Evolutionary conservation across 2,797 vertebrate genomes (phyloP), one percentile per base, ranked within the genome.

Genomic region (Centroberyx gerrardi): DNA sequence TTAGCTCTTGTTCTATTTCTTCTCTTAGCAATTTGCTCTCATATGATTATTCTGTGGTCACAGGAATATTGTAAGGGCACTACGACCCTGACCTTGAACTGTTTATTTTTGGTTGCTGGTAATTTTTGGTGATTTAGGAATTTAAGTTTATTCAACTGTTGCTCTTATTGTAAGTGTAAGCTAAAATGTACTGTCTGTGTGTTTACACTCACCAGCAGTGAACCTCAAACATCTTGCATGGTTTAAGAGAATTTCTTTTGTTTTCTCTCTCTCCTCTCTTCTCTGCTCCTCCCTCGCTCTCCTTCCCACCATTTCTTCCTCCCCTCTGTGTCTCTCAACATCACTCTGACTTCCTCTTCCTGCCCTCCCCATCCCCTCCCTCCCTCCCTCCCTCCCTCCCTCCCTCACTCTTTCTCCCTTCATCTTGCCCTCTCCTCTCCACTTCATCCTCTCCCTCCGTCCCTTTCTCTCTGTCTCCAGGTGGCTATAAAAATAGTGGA

Each of bases 401-500:
- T 40, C 38, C 8, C 9, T 61, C 1, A 22, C n/a, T 59, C 5
- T 18, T 3, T 3, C n/a, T 68, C n/a, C n/a, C n/a, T 64, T 40
- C 22, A 8, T 46, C 53, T 59, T 64, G 40, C 29, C 18, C 48
- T 22, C 42, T 59, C 58, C 51, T 61, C 49, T 59, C 27, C 27
- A 12, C 56, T 38, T 72, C 22, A 61, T 59, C 46, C 27, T 33
- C 51, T 68, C 22, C 64, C 42, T 89, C 51, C 74, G 10, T 85
- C 58, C 40, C 40, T 67, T 46, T 80, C 44, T 84, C 54, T 62
- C n/a, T 56, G 27, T 83, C 70, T 89, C 66, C 87, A 99, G 98
- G 98, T 99, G 87, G 98, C 98, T 0, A 99, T 99, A 86, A 99
- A 99, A 95, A 99, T 99, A 49, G 98, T 99, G 72, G 98, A 99